Evolutionary conservation across 1,140 invertebrate genomes (phyloP).

Genomic region (Armadillidium nasatum): DNA sequence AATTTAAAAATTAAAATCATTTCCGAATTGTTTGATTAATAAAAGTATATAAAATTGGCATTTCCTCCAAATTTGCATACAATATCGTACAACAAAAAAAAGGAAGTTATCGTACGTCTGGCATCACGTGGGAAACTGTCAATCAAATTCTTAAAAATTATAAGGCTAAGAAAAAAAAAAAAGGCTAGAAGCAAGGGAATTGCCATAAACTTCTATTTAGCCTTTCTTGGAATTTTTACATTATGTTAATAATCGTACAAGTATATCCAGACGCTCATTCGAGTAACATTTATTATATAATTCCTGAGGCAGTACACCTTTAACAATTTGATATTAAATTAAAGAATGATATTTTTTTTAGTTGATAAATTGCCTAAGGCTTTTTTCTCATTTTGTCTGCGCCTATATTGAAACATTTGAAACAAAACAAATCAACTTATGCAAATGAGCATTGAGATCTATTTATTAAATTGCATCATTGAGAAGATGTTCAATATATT

Average conservation of each 20-base stretch:
- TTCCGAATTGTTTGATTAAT: too few species aligned
- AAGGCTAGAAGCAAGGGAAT: not conserved
- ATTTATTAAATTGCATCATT: not conserved
- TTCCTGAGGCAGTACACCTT: not conserved
- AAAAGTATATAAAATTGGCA: too few species aligned
- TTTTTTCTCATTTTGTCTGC: not conserved
- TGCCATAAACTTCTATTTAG: conserved; percentile 7
- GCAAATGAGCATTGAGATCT: not conserved
- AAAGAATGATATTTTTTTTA: not conserved
- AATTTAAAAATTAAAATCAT: too few species aligned
- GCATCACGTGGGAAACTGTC: conserved; percentile 8
- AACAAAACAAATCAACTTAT: too few species aligned
- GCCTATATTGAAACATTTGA: not conserved
- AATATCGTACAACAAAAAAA: too few species aligned
- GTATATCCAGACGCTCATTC: not conserved
- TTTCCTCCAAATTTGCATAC: too few species aligned
- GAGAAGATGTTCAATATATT: not conserved
- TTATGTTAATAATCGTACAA: not conserved
- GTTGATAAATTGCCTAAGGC: too few species aligned
- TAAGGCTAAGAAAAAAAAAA: not conserved
- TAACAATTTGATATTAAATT: not conserved
- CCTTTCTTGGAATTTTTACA: not conserved
- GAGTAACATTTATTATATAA: not conserved
- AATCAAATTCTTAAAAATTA: conserved; percentile 3
- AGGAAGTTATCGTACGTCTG: conserved; percentile 1